Conservation (phyloP, 1,140 invertebrate genomes). For the Drosophila nasuta region DNA sequence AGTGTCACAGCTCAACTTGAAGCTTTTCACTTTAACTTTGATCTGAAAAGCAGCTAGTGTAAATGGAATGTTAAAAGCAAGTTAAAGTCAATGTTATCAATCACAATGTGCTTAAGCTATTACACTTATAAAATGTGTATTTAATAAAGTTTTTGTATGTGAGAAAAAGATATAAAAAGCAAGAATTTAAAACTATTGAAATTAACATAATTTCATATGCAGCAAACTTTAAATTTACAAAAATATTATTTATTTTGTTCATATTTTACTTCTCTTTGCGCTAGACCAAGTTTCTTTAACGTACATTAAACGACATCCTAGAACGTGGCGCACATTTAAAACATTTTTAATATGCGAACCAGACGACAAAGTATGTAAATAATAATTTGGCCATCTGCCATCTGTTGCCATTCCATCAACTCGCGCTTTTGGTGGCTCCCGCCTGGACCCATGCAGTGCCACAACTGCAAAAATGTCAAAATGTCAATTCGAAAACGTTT, state of each 20-base stretch:
- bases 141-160: too few relatives aligned
- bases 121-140: not conserved
- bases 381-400: conserved; percentile 39
- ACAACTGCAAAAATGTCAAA: conserved; percentile 73
- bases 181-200: too few relatives aligned
- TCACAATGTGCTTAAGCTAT: not conserved
- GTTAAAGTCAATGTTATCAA: not conserved
- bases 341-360: conserved; percentile 41
- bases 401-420: conserved; percentile 57
- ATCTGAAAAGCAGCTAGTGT: not conserved
- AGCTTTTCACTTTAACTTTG: conserved; percentile 15
- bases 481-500: conserved; percentile 81
- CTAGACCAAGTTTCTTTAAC: too few relatives aligned
- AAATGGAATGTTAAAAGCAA: not conserved
- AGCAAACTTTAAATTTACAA: too few relatives aligned
- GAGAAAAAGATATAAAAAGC: too few relatives aligned
- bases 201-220: too few relatives aligned
- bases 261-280: too few relatives aligned
- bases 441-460: conserved; percentile 42
- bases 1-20: conserved; percentile 5
- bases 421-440: conserved; percentile 64
- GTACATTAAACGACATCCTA: not conserved
- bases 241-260: too few relatives aligned
- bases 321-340: conserved; percentile 2
- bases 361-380: conserved; percentile 36